Percentiles rank a stretch among this genome's conserved stretches.
phyloP scores from a whole-genome alignment of 2,888 invertebrate species.

The Mythimna loreyi region DNA sequence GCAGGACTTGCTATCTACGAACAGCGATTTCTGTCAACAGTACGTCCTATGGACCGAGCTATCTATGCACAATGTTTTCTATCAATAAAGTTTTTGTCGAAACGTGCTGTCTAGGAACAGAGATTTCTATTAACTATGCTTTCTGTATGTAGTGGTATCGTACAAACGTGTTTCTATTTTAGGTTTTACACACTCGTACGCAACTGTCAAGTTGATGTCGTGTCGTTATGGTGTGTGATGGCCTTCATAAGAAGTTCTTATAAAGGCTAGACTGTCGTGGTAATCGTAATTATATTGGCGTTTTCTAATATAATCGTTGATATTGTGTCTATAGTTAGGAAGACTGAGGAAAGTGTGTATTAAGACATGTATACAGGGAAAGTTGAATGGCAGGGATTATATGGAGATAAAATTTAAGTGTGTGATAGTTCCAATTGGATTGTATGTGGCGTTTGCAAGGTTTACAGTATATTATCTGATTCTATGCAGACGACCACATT shows the following conservation, averaged over 20 bases:
- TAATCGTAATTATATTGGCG: neutral
- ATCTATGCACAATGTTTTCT: too few relatives aligned
- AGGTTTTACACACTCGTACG: too few relatives aligned
- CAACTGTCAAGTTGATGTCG: neutral
- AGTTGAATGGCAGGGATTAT: conserved; percentile 16
- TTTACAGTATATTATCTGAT: too few relatives aligned
- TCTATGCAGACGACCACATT: neutral
- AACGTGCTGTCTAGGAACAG: too few relatives aligned
- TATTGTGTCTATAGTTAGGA: neutral
- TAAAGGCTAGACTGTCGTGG: neutral
- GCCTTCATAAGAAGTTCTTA: neutral
- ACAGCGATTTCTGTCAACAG: too few relatives aligned
- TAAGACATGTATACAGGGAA: conserved; percentile 39
- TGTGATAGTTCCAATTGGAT: conserved; percentile 19
- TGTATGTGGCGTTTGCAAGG: neutral
- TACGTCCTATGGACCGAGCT: too few relatives aligned
- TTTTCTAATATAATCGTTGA: neutral
- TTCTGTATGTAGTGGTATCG: too few relatives aligned
- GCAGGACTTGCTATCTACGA: too few relatives aligned
- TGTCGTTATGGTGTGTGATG: conserved; percentile 7
- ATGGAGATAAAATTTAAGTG: neutral
- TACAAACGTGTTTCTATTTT: too few relatives aligned
- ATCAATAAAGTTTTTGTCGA: too few relatives aligned
- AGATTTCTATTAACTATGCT: too few relatives aligned
- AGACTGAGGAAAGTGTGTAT: conserved; percentile 23